These are phyloP conservation scores for Coelopa frigida DNA, from an alignment of 1,140 invertebrate species.

Conservation along the genomic window DNA sequence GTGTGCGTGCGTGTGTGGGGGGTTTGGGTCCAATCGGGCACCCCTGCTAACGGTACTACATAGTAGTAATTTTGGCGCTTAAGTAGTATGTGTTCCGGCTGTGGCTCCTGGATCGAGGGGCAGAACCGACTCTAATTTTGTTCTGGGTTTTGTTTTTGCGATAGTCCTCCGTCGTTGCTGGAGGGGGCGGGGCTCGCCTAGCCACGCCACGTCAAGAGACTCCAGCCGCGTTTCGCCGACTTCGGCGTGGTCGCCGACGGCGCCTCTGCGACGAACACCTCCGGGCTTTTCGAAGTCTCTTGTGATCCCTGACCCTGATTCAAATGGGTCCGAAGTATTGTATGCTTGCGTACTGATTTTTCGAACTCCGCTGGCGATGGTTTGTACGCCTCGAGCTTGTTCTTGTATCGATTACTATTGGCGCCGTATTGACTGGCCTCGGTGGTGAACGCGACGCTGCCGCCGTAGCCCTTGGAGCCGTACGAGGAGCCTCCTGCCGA, in stretches of 20 bases:
- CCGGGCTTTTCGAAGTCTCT: no score
- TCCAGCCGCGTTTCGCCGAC: constrained; percentile 30
- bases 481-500: constrained; percentile 11
- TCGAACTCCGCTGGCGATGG: constrained; percentile 35
- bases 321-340: constrained; percentile 39
- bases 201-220: constrained; percentile 37
- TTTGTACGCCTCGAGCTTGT: constrained; percentile 36
- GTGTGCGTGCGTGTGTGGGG: no score
- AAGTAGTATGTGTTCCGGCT: no score
- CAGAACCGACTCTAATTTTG: no score
- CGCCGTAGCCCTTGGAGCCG: constrained; percentile 13
- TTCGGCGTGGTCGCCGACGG: constrained; percentile 2
- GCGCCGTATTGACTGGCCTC: constrained; percentile 26
- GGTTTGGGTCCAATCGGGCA: background rate
- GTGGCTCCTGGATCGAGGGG: no score
- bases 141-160: no score
- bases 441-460: constrained; percentile 25
- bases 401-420: constrained; percentile 22
- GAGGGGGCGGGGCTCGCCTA: no score
- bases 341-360: constrained; percentile 40
- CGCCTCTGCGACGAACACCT: no score
- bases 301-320: no score
- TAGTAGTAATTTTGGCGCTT: constrained; percentile 7
- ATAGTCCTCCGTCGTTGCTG: no score
- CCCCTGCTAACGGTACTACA: constrained; percentile 4